A percentile compares a stretch with the other conserved stretches of the same genome.
Evolutionary conservation across 2,888 invertebrate species (phyloP).

Genomic region (Microctonus hyperodae): DNA sequence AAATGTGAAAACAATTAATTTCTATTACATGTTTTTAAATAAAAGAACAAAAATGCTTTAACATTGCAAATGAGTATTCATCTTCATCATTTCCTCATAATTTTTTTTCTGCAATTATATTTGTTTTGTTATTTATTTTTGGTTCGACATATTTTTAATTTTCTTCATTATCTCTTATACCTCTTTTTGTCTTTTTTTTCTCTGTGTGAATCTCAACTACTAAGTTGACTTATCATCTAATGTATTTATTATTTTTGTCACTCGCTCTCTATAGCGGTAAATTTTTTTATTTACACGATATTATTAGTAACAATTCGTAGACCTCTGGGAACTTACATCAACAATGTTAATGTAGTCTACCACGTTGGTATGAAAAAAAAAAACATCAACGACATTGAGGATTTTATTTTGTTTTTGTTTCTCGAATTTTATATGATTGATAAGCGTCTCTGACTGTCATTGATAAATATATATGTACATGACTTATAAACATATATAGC

Average conservation of each 20-base stretch:
- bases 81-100: constrained; percentile 12
- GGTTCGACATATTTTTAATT: neutral
- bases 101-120: constrained; percentile 4
- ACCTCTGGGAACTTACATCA: constrained; percentile 29
- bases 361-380: neutral
- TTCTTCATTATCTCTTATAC: neutral
- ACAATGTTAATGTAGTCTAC: constrained; percentile 17
- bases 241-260: constrained; percentile 14
- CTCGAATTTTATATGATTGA: neutral
- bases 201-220: constrained; percentile 10
- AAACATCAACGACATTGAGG: neutral
- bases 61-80: no score
- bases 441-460: neutral
- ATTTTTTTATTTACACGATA: constrained; percentile 29
- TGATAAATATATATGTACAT: no score
- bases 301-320: constrained; percentile 30
- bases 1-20: no score
- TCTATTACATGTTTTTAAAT: no score
- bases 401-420: neutral
- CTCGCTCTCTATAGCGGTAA: constrained; percentile 13
- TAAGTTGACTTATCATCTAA: constrained; percentile 22
- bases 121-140: neutral
- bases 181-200: neutral
- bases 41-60: no score
- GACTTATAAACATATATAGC: no score